Evolutionary conservation across 2,888 invertebrate genomes (phyloP), one percentile per base, ranked within the genome.

Genomic region (Callyntrura guangdongensis): DNA sequence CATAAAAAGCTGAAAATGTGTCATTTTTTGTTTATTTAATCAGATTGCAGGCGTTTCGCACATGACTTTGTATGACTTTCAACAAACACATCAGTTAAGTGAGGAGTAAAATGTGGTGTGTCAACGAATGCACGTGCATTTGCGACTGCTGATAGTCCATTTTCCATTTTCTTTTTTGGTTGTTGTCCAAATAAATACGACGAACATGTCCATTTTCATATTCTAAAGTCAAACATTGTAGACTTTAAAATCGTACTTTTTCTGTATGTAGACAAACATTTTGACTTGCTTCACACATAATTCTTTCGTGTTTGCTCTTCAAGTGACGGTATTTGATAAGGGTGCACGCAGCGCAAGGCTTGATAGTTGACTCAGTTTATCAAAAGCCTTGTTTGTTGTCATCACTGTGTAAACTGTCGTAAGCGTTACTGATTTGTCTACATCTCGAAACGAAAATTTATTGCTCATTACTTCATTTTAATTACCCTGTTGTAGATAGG

Each of bases 21-120:
- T 56, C 79, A 59, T 27, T 27, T 74, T 25, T 79, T 56, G 79
- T 79, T 79, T 79, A 45, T 59, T 59, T 56, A 27, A 56, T 56
- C 27, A 79, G 79, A 36, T 79, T 59, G 59, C 56, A 79, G 27
- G 12, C 79, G 77, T 22, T 53, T 49, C 25, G 49, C 77, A 79
- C 79, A 79, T 56, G 59, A 59, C 59, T 79, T 53, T 6, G 36
- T 59, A 22, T 25, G 36, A 49, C 77, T 77, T 59, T 56, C 59
- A 11, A 59, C 79, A 56, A 79, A 79, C 79, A 36, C 56, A 27
- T 79, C 56, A 79, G 25, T 27, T 64, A 64, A 64, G 27, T 56
- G 9, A n/a, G 45, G n/a, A 36, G 25, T 20, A 56, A 25, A 77
- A 22, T 74, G 47, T 45, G 25, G 12, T 56, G 27, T 22, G 25